Percentiles rank a stretch among this genome's conserved stretches.
phyloP scores from a whole-genome alignment of 2,797 vertebrate species.

The Aldrovandia affinis region DNA sequence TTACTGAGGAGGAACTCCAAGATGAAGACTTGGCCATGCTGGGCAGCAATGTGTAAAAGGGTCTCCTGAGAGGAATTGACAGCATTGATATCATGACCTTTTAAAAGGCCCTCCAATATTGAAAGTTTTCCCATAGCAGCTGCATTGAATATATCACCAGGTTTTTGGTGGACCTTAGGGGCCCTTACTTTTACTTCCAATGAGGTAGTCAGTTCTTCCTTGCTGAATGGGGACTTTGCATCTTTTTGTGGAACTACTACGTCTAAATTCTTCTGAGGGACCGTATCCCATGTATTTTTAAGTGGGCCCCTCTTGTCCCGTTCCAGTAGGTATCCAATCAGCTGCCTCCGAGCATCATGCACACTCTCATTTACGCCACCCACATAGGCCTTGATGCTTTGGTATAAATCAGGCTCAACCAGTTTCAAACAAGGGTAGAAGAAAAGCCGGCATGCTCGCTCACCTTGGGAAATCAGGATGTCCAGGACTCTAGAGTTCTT shows the following conservation, averaged over 20 bases:
- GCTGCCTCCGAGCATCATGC: constrained; percentile 74
- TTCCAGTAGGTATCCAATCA: constrained; percentile 80
- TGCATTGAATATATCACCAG: constrained; percentile 53
- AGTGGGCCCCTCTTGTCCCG: constrained; percentile 65
- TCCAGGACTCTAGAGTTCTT: constrained; percentile 76
- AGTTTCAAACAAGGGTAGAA: constrained; percentile 81
- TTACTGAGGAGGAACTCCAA: constrained; percentile 67
- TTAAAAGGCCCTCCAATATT: constrained; percentile 58
- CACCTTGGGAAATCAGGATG: constrained; percentile 75
- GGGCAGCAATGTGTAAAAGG: constrained; percentile 73
- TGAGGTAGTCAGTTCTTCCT: background rate
- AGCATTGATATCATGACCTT: constrained; percentile 52
- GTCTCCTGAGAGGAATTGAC: constrained; percentile 63
- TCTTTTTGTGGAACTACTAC: constrained; percentile 38
- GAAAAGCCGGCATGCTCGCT: constrained; percentile 79
- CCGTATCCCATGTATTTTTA: constrained; percentile 36
- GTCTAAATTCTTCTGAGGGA: constrained; percentile 28
- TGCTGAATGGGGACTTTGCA: constrained; percentile 37
- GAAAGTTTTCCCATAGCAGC: constrained; percentile 57
- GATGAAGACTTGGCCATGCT: constrained; percentile 59
- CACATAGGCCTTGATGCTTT: constrained; percentile 69
- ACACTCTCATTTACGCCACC: constrained; percentile 66
- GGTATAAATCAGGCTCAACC: constrained; percentile 77
- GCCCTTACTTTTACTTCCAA: constrained; percentile 39
- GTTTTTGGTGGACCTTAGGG: constrained; percentile 29